Base-by-base conservation (phyloP, 2,888 invertebrate species). In the Xestia c-nigrum region DNA sequence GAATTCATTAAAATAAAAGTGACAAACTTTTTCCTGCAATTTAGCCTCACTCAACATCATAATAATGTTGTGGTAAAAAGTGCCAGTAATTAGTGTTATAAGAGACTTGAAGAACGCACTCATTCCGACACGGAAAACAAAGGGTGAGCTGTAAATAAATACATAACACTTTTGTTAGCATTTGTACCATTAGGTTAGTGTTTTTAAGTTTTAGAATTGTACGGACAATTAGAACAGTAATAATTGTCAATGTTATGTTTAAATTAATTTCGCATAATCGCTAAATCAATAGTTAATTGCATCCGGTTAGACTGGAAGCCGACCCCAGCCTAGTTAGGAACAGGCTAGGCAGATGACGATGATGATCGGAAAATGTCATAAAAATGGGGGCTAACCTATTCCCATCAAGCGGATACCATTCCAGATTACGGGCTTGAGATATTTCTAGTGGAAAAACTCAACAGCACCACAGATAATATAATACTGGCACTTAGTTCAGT, bases 61-160 rank as follows among this genome's bases (percentile, higher is more conserved):
- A 57, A 16, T 50, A 68, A 68, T 57, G 14, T 50, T 75, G 47
- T 55, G 67, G 47, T 38, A 31, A 75, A 67, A 81, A 75, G 61
- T 75, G 61, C 66, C 40, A 66, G 78, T 81, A 79, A 79, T 79
- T 79, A 79, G 75, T 43, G 81, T 38, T 64, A 64, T 38, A 46
- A 76, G 10, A 31, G 68, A 21, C 46, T 46, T 63, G 21, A 80
- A 57, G 76, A 40, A 68, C 43, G 24, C 61, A 43, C 63, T 64
- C 63, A 24, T 50, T 40, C 19, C 12, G 31, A 74, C 57, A 64
- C 64, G 69, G 64, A 70, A 67, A 31, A 81, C 24, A 76, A 76
- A 50, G 31, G 63, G 24, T 14, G 38, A 50, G 31, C 19, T 57
- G n/a, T 50, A 63, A 81, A 64, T 81, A 75, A 76, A 52, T 69